phyloP scores from a whole-genome alignment of 2,113 vertebrate genomes.

The Brienomyrus longianalis region DNA sequence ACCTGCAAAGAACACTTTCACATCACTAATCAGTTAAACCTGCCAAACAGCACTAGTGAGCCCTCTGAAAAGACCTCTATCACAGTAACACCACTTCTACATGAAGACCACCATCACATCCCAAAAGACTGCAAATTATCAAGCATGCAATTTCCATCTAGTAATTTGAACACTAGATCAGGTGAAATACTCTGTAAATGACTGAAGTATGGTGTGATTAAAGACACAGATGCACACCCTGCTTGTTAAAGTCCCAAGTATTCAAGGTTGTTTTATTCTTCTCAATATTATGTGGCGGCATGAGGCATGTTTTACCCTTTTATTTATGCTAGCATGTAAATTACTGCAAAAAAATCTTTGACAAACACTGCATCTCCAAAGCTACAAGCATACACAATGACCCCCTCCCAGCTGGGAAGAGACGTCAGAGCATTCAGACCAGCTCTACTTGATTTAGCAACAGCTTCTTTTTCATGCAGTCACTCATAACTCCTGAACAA shows the following conservation, averaged over 20 bases:
- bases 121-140: background rate
- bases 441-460: background rate
- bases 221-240: background rate
- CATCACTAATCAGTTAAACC: background rate
- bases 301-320: background rate
- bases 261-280: background rate
- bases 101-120: background rate
- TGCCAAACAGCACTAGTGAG: background rate
- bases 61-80: background rate
- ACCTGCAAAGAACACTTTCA: constrained; percentile 34
- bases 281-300: background rate
- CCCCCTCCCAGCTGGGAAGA: background rate
- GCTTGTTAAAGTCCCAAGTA: background rate
- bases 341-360: background rate
- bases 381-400: background rate
- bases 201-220: background rate
- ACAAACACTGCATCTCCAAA: background rate
- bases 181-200: background rate
- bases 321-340: background rate
- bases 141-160: background rate
- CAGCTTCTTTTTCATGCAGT: background rate
- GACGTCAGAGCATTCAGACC: background rate
- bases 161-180: background rate
- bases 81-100: background rate
- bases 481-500: background rate